phyloP scores from a whole-genome alignment of 2,888 invertebrate species.

The Dromius quadrimaculatus region DNA sequence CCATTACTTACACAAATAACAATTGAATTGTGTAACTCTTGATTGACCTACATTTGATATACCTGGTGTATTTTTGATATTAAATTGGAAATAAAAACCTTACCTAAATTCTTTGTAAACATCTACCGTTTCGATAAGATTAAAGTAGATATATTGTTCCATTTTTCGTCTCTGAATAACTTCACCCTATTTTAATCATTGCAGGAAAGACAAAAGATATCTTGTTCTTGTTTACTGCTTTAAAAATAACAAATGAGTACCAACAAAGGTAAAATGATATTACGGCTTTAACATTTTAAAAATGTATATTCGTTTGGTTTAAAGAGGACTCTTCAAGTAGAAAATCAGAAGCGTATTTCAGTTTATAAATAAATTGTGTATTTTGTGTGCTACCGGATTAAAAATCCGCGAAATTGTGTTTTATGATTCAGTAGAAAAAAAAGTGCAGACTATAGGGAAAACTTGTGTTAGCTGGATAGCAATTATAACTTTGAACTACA shows the following conservation, averaged over 20 bases:
- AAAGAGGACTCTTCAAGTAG: background rate
- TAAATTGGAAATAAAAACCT: conserved; percentile 39
- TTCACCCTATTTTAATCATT: conserved; percentile 22
- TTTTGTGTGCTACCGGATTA: background rate
- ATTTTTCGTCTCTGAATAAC: conserved; percentile 15
- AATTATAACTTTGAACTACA: background rate
- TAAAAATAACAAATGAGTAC: conserved; percentile 35
- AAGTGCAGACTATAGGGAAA: background rate
- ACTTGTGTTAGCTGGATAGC: background rate
- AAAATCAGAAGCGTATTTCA: background rate
- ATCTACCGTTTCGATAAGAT: conserved; percentile 30
- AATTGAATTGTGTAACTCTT: conserved; percentile 22
- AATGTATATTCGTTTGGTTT: background rate
- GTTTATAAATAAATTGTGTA: background rate
- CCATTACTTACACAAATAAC: too few relatives aligned
- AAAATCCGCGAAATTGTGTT: background rate
- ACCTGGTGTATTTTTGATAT: too few relatives aligned
- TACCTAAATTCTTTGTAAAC: conserved; percentile 36
- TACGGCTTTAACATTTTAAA: conserved; percentile 15
- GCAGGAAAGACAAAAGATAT: background rate
- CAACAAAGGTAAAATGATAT: conserved; percentile 1
- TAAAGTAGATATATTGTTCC: conserved; percentile 33
- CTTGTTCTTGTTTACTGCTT: conserved; percentile 22
- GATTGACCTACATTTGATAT: conserved; percentile 24
- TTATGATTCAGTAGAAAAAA: background rate